These are phyloP conservation scores for Acanthurus leucopareius DNA, from an alignment of 2,797 vertebrate species.

Conservation along the genomic window DNA sequence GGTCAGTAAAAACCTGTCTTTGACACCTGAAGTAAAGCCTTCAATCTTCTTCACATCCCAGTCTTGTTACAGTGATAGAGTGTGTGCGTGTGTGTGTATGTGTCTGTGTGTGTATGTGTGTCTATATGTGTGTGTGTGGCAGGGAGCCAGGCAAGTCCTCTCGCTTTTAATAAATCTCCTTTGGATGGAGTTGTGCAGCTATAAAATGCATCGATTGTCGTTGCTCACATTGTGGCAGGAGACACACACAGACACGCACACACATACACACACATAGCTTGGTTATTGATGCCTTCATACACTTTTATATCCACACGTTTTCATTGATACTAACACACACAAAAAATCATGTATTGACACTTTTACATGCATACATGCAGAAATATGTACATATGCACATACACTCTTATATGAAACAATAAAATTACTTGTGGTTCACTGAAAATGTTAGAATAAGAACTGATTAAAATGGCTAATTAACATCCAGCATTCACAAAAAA, in stretches of 20 bases:
- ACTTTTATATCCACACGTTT: slow-evolving; percentile 25
- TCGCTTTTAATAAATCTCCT: slow-evolving; percentile 85
- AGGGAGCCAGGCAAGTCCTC: slow-evolving; percentile 70
- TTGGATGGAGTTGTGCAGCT: slow-evolving; percentile 78
- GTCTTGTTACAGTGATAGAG: slow-evolving; percentile 66
- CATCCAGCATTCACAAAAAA: no score
- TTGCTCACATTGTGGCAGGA: slow-evolving; percentile 75
- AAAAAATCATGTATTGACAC: slow-evolving; percentile 36
- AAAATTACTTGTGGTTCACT: background rate
- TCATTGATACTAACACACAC: slow-evolving; percentile 16
- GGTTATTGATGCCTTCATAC: slow-evolving; percentile 23
- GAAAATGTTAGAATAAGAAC: no score
- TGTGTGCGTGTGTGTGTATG: slow-evolving; percentile 18
- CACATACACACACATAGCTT: slow-evolving; percentile 16
- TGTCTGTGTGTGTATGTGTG: background rate
- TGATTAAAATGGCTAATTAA: no score
- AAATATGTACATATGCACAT: background rate
- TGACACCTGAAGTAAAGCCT: slow-evolving; percentile 18
- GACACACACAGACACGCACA: slow-evolving; percentile 38
- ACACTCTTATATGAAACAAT: background rate
- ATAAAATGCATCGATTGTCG: slow-evolving; percentile 82
- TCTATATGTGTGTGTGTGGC: slow-evolving; percentile 32
- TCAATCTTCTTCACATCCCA: slow-evolving; percentile 32
- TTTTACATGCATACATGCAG: slow-evolving; percentile 48
- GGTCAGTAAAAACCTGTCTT: slow-evolving; percentile 18